Conservation (phyloP, 2,113 vertebrate species). For the Triplophysa tibetana region DNA sequence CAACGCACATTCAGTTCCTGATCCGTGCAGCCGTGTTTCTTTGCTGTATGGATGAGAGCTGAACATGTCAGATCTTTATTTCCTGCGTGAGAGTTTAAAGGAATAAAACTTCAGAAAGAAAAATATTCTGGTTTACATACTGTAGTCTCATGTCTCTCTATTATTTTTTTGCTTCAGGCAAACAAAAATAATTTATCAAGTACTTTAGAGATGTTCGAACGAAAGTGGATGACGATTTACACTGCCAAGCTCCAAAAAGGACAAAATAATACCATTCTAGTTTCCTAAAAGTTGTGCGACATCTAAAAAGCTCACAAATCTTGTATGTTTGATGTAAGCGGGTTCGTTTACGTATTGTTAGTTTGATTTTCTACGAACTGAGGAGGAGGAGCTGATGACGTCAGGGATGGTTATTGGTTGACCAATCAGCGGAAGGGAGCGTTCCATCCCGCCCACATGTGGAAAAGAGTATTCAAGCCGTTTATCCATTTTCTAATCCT, state of each 20-base stretch:
- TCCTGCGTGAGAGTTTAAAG: not conserved
- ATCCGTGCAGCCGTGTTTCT: not conserved
- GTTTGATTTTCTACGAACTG: too few species aligned
- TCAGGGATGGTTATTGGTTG: too few species aligned
- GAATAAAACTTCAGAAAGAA: not conserved
- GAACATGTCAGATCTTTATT: not conserved
- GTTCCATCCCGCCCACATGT: too few species aligned
- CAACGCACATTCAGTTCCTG: conserved; percentile 29
- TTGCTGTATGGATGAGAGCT: not conserved
- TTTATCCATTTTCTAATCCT: too few species aligned
- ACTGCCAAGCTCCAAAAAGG: not conserved
- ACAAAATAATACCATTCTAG: not conserved
- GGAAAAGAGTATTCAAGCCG: too few species aligned
- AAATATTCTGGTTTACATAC: not conserved
- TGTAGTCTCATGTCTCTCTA: not conserved
- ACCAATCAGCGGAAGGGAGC: too few species aligned
- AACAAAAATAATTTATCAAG: not conserved
- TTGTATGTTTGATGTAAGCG: too few species aligned
- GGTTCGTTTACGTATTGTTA: too few species aligned
- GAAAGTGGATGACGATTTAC: not conserved
- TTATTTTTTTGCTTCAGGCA: not conserved
- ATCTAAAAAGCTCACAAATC: too few species aligned
- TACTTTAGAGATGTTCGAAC: too few species aligned
- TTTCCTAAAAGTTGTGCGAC: not conserved
- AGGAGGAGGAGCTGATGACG: too few species aligned